Base-by-base conservation (phyloP, 1,140 invertebrate genomes). In the Drosophila neocordata region DNA sequence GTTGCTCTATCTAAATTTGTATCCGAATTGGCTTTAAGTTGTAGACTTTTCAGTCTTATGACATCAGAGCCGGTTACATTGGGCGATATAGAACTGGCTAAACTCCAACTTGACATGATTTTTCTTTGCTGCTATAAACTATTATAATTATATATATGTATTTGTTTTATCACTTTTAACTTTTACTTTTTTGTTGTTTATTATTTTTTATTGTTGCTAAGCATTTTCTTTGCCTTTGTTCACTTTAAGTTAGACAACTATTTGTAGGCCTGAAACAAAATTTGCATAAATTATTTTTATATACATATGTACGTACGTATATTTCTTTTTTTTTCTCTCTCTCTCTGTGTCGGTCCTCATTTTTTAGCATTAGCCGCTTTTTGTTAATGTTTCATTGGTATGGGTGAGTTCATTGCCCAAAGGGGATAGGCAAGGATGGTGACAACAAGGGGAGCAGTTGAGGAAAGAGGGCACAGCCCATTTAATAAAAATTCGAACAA, bases 61-160 rank as follows among this genome's bases (percentile, higher is more conserved):
- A 76, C 83, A 65, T 87, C 82, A 78, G 60, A 65, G 18, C 62
- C 44, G 58, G 73, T 67, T 31, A 87, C 82, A 59, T 69, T 85
- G 27, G 78, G 74, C 53, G 82, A 87, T 38, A 78, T 79, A 11
- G 74, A 75, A 53, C 67, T 88, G 44, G 82, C 82, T 75, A 87
- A 82, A 61, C 82, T 87, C 82, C 82, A 87, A 62, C 82, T 87
- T 56, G 82, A 87, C 82, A 87, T 87, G 34, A 20, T 78, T 41
- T 58, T 64, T 65, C 35, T 59, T 31, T 76, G 59, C 20, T 61
- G 44, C 44, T 27, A 35, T 4, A 22, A 24, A 34, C 8, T 51
- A 31, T 31, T 58, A 9, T 37, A 20, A 15, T 74, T 55, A 37
- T 44, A 53, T 37, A 55, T 59, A 35, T 71, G 65, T 34, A 13